phyloP scores from a whole-genome alignment of 2,797 vertebrate species.

The Philypnodon macrostomus region DNA sequence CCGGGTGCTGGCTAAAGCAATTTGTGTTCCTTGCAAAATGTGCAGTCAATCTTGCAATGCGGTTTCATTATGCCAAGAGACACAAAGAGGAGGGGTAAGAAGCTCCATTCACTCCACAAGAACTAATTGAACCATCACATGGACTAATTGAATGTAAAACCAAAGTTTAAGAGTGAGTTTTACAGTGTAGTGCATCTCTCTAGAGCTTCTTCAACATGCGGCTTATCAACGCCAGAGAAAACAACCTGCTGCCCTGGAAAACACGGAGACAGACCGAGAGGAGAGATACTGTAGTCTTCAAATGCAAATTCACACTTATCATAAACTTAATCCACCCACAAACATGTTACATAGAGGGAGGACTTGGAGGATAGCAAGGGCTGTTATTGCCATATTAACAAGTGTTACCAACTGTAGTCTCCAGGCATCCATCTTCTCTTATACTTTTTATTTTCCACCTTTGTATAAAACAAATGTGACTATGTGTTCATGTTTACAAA shows the following conservation, averaged over 20 bases:
- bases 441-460: not conserved
- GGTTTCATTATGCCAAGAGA: too few species aligned
- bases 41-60: too few species aligned
- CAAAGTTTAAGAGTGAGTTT: too few species aligned
- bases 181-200: constrained; percentile 21
- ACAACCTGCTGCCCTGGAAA: constrained; percentile 11
- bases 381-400: not conserved
- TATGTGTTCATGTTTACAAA: not conserved
- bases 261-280: not conserved
- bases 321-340: not conserved
- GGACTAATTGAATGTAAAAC: too few species aligned
- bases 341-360: not conserved
- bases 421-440: not conserved
- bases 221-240: constrained; percentile 16
- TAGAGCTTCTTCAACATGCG: constrained; percentile 20
- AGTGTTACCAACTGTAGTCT: not conserved
- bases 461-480: too few species aligned
- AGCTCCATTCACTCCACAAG: too few species aligned
- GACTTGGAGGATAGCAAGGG: not conserved
- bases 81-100: too few species aligned
- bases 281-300: not conserved
- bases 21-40: too few species aligned
- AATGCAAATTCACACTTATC: constrained; percentile 1
- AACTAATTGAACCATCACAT: too few species aligned
- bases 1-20: too few species aligned